Conservation (phyloP, 2,797 vertebrate species). For the Sebastiscus tertius region DNA sequence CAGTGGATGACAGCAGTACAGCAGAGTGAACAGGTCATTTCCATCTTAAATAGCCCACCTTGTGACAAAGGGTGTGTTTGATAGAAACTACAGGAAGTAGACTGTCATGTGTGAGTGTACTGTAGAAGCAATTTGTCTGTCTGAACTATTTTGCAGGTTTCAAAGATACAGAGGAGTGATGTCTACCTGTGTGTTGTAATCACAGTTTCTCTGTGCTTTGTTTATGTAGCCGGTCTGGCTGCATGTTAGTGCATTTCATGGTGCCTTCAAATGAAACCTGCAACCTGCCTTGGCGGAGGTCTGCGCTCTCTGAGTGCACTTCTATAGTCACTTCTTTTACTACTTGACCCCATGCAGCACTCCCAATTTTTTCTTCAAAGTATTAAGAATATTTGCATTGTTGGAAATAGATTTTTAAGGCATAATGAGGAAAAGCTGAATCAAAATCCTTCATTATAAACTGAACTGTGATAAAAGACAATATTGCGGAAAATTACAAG, state of each 20-base stretch:
- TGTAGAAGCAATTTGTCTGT: too few species aligned
- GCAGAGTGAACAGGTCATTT: not conserved
- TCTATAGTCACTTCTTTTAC: too few species aligned
- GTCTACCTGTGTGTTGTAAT: too few species aligned
- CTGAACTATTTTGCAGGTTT: not conserved
- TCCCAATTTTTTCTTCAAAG: not conserved
- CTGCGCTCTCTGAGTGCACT: too few species aligned
- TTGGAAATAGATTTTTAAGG: not conserved
- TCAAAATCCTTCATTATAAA: not conserved
- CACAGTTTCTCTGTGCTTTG: too few species aligned
- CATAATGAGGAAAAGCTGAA: too few species aligned
- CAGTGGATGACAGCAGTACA: not conserved
- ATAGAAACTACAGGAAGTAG: not conserved
- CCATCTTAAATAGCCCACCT: not conserved
- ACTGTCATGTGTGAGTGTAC: not conserved
- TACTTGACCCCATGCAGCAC: too few species aligned
- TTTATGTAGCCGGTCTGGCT: too few species aligned
- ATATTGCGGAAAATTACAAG: not conserved
- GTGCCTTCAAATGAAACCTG: too few species aligned
- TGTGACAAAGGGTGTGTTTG: not conserved
- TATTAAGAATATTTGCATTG: not conserved
- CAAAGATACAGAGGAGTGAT: rapidly evolving
- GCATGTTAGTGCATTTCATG: too few species aligned
- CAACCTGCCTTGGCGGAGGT: too few species aligned
- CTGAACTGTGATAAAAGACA: not conserved